Percentiles rank a stretch among this genome's conserved stretches.
Evolutionary conservation across 2,888 invertebrate genomes (phyloP).

Genomic region (Eilema depressum): DNA sequence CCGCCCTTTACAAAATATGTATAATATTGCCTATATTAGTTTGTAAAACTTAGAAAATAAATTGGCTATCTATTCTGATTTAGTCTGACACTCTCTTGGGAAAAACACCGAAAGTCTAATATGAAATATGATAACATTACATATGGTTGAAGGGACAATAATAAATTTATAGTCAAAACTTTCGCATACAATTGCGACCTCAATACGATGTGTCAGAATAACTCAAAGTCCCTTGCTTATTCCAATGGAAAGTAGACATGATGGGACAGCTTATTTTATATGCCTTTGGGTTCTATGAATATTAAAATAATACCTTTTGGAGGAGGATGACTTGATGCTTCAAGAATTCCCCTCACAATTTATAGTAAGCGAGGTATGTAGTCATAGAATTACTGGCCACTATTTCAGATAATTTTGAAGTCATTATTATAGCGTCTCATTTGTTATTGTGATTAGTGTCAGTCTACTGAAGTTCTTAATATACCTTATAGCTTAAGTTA

Average conservation of each 20-base stretch:
- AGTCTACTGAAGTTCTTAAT: too few relatives aligned
- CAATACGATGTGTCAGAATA: constrained; percentile 38
- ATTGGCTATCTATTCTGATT: constrained; percentile 35
- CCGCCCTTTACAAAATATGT: background rate
- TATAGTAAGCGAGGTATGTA: too few relatives aligned
- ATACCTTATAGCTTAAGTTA: too few relatives aligned
- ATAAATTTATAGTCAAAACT: constrained; percentile 53
- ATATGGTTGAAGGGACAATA: constrained; percentile 38
- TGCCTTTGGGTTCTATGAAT: constrained; percentile 15
- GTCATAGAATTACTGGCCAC: background rate
- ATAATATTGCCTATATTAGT: background rate
- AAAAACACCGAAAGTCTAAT: constrained; percentile 27
- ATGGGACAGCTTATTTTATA: constrained; percentile 28
- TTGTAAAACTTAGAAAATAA: constrained; percentile 15
- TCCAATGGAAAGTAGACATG: constrained; percentile 36
- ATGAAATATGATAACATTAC: constrained; percentile 37
- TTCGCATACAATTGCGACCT: constrained; percentile 29
- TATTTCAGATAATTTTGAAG: too few relatives aligned
- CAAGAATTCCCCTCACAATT: background rate
- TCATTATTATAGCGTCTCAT: too few relatives aligned
- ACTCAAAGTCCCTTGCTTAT: constrained; percentile 34
- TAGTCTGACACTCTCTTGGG: constrained; percentile 34
- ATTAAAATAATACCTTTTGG: background rate
- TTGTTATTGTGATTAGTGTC: too few relatives aligned
- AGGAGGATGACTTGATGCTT: background rate